Conservation (phyloP, 2,888 invertebrate genomes). For the Agapostemon virescens region DNA sequence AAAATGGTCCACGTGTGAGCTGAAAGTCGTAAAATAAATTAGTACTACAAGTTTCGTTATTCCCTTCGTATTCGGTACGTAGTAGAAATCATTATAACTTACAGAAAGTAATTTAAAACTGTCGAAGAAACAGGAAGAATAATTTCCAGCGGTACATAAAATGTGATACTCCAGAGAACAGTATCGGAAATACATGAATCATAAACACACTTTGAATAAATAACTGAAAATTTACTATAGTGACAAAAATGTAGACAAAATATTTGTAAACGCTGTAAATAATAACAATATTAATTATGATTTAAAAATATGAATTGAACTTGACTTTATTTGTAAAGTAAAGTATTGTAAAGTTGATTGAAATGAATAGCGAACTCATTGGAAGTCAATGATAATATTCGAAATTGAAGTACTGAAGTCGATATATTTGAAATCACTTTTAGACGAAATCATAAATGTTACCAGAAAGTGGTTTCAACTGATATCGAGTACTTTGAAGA, state of each 20-base stretch:
- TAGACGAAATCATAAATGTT: neutral
- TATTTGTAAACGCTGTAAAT: neutral
- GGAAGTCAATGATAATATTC: neutral
- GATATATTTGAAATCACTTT: neutral
- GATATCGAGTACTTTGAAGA: conserved; percentile 6
- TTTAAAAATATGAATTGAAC: neutral
- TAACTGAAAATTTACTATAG: neutral
- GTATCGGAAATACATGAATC: conserved; percentile 2
- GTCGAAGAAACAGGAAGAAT: neutral
- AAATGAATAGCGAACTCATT: neutral
- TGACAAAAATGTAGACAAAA: neutral
- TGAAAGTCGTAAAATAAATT: neutral
- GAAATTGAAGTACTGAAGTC: neutral
- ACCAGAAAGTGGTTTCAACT: conserved; percentile 6
- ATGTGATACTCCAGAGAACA: neutral
- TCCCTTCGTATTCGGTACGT: neutral
- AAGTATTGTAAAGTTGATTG: neutral
- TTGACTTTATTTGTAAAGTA: neutral
- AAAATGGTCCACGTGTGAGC: neutral
- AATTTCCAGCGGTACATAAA: neutral
- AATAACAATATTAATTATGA: neutral
- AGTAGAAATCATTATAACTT: neutral
- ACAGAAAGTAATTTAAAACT: conserved; percentile 20
- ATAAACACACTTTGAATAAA: neutral
- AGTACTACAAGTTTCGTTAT: conserved; percentile 1